phyloP scores from a whole-genome alignment of 2,888 invertebrate species.

The Pristionchus exspectatus region DNA sequence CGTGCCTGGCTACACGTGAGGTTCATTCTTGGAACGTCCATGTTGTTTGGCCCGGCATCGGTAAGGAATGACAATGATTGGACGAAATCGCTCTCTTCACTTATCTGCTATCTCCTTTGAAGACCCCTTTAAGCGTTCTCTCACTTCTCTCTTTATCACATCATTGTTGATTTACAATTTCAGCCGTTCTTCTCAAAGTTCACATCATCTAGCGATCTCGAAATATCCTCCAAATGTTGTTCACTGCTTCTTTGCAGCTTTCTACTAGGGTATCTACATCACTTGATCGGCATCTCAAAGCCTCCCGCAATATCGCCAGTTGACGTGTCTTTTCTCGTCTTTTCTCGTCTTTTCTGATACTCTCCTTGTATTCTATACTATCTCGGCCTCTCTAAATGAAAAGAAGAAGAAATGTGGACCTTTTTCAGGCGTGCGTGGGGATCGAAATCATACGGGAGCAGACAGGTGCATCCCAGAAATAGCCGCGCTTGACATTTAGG shows the following conservation, averaged over 20 bases:
- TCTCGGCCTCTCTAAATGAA: neutral
- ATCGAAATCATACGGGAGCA: neutral
- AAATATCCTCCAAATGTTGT: neutral
- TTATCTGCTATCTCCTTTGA: too few relatives aligned
- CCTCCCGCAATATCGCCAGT: neutral
- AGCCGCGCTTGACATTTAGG: neutral
- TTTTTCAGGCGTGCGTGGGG: neutral
- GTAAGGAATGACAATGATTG: too few relatives aligned
- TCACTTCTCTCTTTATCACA: too few relatives aligned
- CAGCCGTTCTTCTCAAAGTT: neutral
- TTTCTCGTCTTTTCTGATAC: neutral
- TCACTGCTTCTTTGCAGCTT: neutral
- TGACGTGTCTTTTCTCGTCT: neutral
- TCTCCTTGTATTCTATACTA: neutral
- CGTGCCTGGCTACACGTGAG: too few relatives aligned
- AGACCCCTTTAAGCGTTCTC: too few relatives aligned
- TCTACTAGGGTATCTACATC: neutral
- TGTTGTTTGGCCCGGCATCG: too few relatives aligned
- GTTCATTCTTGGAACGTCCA: too few relatives aligned
- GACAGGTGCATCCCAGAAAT: constrained; percentile 2
- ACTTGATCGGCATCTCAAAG: neutral
- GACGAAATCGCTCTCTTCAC: too few relatives aligned
- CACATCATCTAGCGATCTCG: neutral
- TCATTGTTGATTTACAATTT: neutral
- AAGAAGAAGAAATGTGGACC: neutral